phyloP scores from a whole-genome alignment of 2,113 vertebrate species.

The Misgurnus anguillicaudatus region DNA sequence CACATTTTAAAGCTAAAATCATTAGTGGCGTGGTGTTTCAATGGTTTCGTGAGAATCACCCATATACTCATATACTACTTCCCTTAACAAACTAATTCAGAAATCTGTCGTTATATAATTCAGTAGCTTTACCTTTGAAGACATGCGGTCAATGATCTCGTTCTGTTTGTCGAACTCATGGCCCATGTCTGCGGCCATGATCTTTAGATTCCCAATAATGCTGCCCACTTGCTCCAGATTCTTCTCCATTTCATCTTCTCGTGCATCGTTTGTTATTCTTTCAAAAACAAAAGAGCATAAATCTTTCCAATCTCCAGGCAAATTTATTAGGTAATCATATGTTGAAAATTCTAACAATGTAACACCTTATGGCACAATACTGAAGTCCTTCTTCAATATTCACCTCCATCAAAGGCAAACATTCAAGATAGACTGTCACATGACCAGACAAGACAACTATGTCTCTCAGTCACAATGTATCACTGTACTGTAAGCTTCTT shows the following conservation, averaged over 20 bases:
- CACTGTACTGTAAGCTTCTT: neutral
- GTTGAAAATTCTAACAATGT: no score
- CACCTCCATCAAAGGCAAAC: neutral
- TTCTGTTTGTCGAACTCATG: constrained; percentile 90
- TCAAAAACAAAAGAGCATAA: neutral
- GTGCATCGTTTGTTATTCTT: constrained; percentile 92
- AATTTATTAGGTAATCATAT: no score
- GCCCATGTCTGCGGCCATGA: constrained; percentile 90
- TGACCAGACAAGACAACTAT: no score
- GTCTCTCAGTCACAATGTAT: neutral
- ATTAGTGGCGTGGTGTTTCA: no score
- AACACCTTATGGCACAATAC: no score
- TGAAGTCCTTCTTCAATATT: no score
- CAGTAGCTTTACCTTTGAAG: constrained; percentile 76
- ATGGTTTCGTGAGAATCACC: no score
- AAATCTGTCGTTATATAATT: neutral
- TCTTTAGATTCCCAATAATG: constrained; percentile 88
- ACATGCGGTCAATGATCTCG: constrained; percentile 82
- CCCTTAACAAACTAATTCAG: neutral
- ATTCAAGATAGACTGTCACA: neutral
- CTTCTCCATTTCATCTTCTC: constrained; percentile 97
- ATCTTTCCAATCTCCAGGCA: neutral
- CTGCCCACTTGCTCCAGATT: constrained; percentile 86
- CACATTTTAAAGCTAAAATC: no score
- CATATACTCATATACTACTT: no score